Conservation (phyloP, 2,888 invertebrate species). For the Drosophila crucigera region DNA sequence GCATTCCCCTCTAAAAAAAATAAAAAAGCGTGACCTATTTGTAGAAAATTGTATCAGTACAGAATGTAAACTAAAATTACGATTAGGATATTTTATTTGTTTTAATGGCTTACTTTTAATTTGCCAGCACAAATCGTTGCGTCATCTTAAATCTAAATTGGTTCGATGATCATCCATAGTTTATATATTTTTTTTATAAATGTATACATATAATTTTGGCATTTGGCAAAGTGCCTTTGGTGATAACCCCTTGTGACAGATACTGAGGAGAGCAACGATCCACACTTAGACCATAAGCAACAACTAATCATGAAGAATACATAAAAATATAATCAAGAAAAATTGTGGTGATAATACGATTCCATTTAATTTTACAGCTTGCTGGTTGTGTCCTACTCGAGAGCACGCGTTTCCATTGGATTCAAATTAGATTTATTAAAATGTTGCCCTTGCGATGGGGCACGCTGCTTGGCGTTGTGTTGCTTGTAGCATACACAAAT, state of each 20-base stretch:
- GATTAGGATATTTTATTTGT: background rate
- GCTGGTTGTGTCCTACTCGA: constrained; percentile 66
- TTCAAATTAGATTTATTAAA: constrained; percentile 68
- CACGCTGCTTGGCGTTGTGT: constrained; percentile 74
- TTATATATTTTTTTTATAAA: constrained; percentile 10
- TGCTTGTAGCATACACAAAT: constrained; percentile 75
- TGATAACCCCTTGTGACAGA: constrained; percentile 70
- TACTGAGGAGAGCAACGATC: constrained; percentile 25
- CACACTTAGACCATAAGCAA: constrained; percentile 27
- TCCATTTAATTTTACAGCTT: constrained; percentile 77
- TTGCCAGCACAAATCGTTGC: constrained; percentile 47
- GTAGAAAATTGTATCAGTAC: background rate
- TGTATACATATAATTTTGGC: constrained; percentile 51
- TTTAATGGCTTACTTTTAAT: background rate
- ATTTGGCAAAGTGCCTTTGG: constrained; percentile 45
- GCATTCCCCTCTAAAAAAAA: background rate
- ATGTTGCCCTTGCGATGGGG: constrained; percentile 84
- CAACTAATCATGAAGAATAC: constrained; percentile 27
- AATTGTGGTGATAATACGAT: constrained; percentile 63
- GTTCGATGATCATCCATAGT: constrained; percentile 42
- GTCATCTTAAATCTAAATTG: constrained; percentile 44
- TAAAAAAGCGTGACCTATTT: background rate
- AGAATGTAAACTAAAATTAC: background rate
- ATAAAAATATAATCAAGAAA: constrained; percentile 30
- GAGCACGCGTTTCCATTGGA: constrained; percentile 64